Evolutionary conservation across 92 coral and sea anemone genomes (phyloP).

Genomic region (Parazoanthus atlanticus): DNA sequence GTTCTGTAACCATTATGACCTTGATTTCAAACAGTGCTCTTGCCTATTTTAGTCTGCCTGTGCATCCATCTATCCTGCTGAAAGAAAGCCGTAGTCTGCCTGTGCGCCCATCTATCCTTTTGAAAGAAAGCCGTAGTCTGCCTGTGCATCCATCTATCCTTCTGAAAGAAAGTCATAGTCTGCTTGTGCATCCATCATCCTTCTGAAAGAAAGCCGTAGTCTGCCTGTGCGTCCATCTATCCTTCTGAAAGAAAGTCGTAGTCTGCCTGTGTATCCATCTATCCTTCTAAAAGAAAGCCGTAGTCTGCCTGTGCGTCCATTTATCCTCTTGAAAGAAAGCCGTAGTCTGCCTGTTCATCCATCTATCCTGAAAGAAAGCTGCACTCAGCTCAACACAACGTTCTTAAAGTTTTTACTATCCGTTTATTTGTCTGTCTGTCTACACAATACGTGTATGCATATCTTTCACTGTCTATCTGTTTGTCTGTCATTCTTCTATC

Average conservation of each 20-base stretch:
- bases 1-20: too few species aligned
- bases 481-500: background rate
- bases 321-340: background rate
- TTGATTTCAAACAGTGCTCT: too few species aligned
- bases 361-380: background rate
- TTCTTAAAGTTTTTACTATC: background rate
- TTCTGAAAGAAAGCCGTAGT: too few species aligned
- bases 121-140: background rate
- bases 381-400: background rate
- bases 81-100: background rate
- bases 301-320: background rate
- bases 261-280: too few species aligned
- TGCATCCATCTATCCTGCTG: too few species aligned
- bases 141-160: too few species aligned
- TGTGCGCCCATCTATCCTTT: background rate
- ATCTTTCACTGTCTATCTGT: background rate
- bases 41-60: background rate
- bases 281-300: background rate
- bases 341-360: background rate
- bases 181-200: too few species aligned
- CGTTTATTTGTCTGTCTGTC: background rate
- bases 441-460: background rate
- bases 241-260: too few species aligned
- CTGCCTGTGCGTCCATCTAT: too few species aligned
- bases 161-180: background rate